Percentiles rank a stretch among this genome's conserved stretches.
These are phyloP conservation scores for Heliconius himera DNA, from an alignment of 1,140 invertebrate genomes.

Conservation along the genomic window DNA sequence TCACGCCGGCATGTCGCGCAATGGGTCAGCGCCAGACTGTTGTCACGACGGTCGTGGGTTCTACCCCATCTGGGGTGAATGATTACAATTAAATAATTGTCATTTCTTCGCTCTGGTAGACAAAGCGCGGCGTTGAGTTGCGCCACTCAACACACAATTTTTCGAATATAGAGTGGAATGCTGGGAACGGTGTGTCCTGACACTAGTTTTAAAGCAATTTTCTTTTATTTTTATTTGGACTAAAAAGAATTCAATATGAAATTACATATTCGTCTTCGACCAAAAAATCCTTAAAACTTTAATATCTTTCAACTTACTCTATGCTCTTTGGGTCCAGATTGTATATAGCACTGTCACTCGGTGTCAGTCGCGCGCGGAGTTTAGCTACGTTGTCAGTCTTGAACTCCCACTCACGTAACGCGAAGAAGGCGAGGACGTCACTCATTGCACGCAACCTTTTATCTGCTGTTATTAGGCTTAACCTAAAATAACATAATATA, in stretches of 20 bases:
- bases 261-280: background rate
- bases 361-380: conserved; percentile 82
- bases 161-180: too few species aligned
- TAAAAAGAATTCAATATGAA: background rate
- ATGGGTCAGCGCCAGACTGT: too few species aligned
- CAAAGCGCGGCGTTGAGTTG: too few species aligned
- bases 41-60: too few species aligned
- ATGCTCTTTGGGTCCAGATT: conserved; percentile 81
- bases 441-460: conserved; percentile 88
- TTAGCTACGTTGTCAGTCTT: conserved; percentile 89
- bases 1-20: too few species aligned
- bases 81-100: too few species aligned
- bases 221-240: too few species aligned
- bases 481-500: conserved; percentile 46
- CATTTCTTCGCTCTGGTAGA: too few species aligned
- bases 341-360: conserved; percentile 82
- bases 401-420: conserved; percentile 93
- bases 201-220: too few species aligned
- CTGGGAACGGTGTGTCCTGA: too few species aligned
- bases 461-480: conserved; percentile 87
- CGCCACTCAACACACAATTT: too few species aligned
- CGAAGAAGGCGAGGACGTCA: conserved; percentile 92
- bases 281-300: background rate
- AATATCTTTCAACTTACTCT: conserved; percentile 54
- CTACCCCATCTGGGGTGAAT: too few species aligned